Evolutionary conservation across 2,888 invertebrate genomes (phyloP), one percentile per base, ranked within the genome.

Genomic region (Drosophila nr. perissopoda): DNA sequence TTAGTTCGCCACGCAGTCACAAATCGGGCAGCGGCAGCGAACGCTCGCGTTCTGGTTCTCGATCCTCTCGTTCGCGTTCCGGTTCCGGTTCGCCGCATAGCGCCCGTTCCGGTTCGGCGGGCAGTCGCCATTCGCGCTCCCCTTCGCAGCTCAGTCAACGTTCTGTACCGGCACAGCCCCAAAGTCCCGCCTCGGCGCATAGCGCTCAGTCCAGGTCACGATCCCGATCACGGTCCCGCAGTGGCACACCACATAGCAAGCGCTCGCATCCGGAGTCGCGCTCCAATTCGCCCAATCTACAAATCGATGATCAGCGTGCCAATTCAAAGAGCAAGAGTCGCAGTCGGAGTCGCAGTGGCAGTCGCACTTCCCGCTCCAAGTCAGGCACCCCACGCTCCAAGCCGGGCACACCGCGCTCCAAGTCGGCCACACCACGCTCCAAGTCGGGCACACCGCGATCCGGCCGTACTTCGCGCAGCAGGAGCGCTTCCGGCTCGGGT

Each of bases 261-360:
- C 74, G n/a, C 31, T n/a, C 66, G 62, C 65, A 93, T 31, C 40
- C 65, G 88, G 93, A 95, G 0, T 94, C 93, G 27, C 94, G 94
- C 10, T 94, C 92, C 0, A 94, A 94, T 33, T 94, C 94, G 21
- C 94, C 94, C 0, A 94, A 94, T 82, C 91, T 94, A 48, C 93
- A 94, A 92, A 94, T 94, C 62, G 94, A 94, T 81, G 93, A 93
- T 60, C 93, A 93, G 40, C 88, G 92, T 31, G 94, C 93, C 31
- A 88, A 90, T 54, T 93, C 93, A 4, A 87, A 83, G 34, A 84
- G 83, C 42, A 88, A 88, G 40, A 84, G 88, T 42, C 74, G 71
- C 27, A 82, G 81, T 33, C 87, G 88, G 13, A 92, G 92, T 11
- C 79, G 86, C 3, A 91, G 90, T n/a, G 82, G 78, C n/a, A 93